Evolutionary conservation across 2,113 vertebrate genomes (phyloP).

Genomic region (Pluvialis apricaria): DNA sequence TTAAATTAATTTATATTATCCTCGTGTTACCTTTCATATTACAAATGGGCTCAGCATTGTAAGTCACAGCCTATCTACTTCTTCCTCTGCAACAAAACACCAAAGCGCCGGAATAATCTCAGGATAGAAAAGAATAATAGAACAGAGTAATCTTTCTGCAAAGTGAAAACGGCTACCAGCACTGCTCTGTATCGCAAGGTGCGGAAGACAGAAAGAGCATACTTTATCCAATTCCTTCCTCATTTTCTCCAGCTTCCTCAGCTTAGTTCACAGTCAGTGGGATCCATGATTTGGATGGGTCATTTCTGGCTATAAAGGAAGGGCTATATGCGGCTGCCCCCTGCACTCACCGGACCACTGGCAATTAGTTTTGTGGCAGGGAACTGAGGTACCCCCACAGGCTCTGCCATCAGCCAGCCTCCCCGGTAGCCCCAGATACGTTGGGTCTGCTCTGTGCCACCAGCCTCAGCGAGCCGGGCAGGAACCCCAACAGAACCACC

Average conservation of each 20-base stretch:
- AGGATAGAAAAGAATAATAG: background rate
- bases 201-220: background rate
- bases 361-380: background rate
- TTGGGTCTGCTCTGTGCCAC: background rate
- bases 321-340: background rate
- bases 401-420: background rate
- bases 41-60: background rate
- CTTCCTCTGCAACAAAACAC: background rate
- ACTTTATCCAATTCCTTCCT: background rate
- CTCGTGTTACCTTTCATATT: background rate
- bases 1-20: background rate
- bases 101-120: background rate
- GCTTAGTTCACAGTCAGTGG: background rate
- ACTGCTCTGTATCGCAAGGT: background rate
- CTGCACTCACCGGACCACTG: fast-evolving
- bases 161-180: background rate
- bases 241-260: background rate
- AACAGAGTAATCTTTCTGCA: background rate
- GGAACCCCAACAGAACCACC: background rate
- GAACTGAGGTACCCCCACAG: background rate
- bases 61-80: background rate
- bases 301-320: background rate
- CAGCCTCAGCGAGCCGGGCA: background rate
- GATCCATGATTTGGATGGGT: background rate
- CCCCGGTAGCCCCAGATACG: background rate